Evolutionary conservation across 2,113 vertebrate species (phyloP), one percentile per base, ranked within the genome.

Genomic region (Otolemur garnettii): DNA sequence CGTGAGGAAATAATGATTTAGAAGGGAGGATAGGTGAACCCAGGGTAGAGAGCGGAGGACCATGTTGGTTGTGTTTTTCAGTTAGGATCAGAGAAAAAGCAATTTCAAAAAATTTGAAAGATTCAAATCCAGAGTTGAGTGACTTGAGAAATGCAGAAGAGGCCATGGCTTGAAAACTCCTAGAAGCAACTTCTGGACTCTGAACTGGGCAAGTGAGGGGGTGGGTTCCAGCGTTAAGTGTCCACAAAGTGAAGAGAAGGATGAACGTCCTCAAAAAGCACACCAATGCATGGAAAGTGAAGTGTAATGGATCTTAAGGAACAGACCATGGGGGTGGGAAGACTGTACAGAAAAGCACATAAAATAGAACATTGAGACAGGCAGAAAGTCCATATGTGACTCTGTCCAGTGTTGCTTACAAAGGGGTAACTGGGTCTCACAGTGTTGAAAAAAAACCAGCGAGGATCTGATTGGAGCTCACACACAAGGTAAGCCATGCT

Each of bases 111-210:
- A 80, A 24, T 50, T 57, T n/a, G 26, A 15, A 4, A 7, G 26
- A 50, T 24, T 10, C 55, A 26, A 18, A 26, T 17, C 50, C 62
- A 17, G 62, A 53, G 7, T 55, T n/a, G 18, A 45, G 19, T 45
- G 13, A 13, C 1, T 24, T 0, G 0, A 19, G 24, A 68, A 11
- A 24, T 26, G 15, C 55, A 50, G 55, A 17, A 21, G 1, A 50
- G 45, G 4, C 15, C 33, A 38, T n/a, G 33, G 30, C 45, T 3
- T 79, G 45, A 60, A 38, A 45, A 24, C 7, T 14, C 2, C 6
- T 15, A 45, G 18, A 24, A 45, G 45, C 13, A 15, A 24, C 64
- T 80, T 24, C 12, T 15, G 68, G 62, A 9, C 30, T 38, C 62
- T 50, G 1, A 55, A 55, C 55, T 55, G 55, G 55, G 55, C 55